Evolutionary conservation across 2,888 invertebrate species (phyloP).

Genomic region (Mycalesis mineus): DNA sequence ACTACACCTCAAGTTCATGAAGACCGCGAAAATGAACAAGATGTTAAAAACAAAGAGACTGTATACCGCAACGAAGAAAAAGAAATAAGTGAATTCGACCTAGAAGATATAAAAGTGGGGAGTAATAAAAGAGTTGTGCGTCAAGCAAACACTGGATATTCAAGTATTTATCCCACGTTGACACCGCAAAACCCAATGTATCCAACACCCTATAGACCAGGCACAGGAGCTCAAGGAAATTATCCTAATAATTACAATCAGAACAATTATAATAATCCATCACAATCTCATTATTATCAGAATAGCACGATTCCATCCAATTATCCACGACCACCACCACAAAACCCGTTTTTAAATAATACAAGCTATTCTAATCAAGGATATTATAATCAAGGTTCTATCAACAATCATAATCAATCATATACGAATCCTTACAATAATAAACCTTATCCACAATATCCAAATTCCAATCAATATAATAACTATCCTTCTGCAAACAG

Average conservation of each 20-base stretch:
- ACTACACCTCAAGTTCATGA: conserved; percentile 6
- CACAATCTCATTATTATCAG: not conserved
- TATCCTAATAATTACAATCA: not conserved
- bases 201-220: conserved; percentile 9
- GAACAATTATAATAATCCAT: conserved; percentile 14
- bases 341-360: not conserved
- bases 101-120: not conserved
- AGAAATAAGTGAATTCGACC: not conserved
- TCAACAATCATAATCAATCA: not conserved
- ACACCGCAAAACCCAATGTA: conserved; percentile 30
- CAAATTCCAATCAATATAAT: not conserved
- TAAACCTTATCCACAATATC: not conserved
- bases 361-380: not conserved
- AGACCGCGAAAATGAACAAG: conserved; percentile 1
- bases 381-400: not conserved
- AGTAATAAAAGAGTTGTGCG: conserved; percentile 33
- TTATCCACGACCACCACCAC: not conserved
- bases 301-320: not conserved
- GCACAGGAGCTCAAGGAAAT: not conserved
- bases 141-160: conserved; percentile 38
- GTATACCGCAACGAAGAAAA: not conserved
- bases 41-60: not conserved
- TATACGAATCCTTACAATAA: not conserved
- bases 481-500: not conserved
- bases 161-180: conserved; percentile 40